A percentile compares a stretch with the other conserved stretches of the same genome.
Conservation (phyloP, 2,888 invertebrate genomes). For the Eilema depressum region DNA sequence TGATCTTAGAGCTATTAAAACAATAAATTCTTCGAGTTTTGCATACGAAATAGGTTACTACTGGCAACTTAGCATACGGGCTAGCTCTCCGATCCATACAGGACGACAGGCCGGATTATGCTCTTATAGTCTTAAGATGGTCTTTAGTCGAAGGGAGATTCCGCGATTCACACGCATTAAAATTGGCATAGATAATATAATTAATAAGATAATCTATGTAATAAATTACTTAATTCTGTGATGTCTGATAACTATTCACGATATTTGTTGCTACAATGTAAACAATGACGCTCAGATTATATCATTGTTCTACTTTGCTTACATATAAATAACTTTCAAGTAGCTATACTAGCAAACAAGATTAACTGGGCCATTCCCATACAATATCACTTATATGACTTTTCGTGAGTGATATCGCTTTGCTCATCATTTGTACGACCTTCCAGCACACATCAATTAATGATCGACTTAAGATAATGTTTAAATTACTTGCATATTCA, state of each 20-base stretch:
- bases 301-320: conserved; percentile 3
- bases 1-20: too few relatives aligned
- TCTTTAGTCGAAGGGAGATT: too few relatives aligned
- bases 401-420: neutral
- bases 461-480: neutral
- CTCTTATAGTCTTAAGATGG: too few relatives aligned
- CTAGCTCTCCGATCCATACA: too few relatives aligned
- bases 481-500: neutral
- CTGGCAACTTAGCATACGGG: too few relatives aligned
- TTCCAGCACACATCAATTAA: neutral
- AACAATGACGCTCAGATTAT: conserved; percentile 2
- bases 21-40: too few relatives aligned
- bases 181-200: neutral
- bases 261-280: neutral
- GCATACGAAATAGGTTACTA: too few relatives aligned
- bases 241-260: neutral
- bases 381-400: neutral
- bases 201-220: neutral
- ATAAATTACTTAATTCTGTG: neutral
- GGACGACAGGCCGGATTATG: too few relatives aligned
- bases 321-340: neutral
- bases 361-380: neutral
- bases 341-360: neutral
- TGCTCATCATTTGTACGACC: neutral
- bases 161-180: too few relatives aligned